Conservation (phyloP, 2,888 invertebrate genomes). For the Cinara cedri region DNA sequence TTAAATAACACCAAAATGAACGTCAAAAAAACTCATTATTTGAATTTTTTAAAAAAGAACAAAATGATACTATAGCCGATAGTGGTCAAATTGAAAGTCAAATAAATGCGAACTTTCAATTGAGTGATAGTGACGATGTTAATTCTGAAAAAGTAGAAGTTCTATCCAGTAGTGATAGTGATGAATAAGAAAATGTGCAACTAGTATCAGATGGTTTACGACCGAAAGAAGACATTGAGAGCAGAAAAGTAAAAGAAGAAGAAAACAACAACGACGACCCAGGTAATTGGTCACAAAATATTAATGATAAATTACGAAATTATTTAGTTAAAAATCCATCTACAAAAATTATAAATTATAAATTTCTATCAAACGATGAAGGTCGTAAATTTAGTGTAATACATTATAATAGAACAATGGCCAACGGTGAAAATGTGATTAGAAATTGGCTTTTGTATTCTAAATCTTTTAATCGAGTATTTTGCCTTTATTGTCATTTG, state of each 20-base stretch:
- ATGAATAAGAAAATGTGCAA: conserved; percentile 1
- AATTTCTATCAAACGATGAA: too few relatives aligned
- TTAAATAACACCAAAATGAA: too few relatives aligned
- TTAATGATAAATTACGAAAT: conserved; percentile 12
- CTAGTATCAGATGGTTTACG: neutral
- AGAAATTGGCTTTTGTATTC: too few relatives aligned
- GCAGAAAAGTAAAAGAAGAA: conserved; percentile 4
- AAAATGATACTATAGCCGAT: neutral
- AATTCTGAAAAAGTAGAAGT: conserved; percentile 4
- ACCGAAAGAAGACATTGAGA: too few relatives aligned
- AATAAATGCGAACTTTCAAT: conserved; percentile 10
- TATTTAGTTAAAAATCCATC: conserved; percentile 15
- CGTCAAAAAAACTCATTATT: conserved; percentile 4
- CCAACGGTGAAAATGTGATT: too few relatives aligned
- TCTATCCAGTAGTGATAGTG: conserved; percentile 8
- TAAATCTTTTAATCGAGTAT: too few relatives aligned
- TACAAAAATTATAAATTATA: conserved; percentile 15
- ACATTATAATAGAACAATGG: too few relatives aligned
- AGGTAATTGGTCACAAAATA: conserved; percentile 22
- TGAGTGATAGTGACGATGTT: conserved; percentile 1
- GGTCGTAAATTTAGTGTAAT: too few relatives aligned
- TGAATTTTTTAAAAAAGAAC: neutral
- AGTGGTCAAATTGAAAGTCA: conserved; percentile 2
- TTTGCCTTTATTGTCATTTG: too few relatives aligned
- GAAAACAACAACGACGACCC: conserved; percentile 9